phyloP scores from a whole-genome alignment of 2,888 invertebrate species.

The Drosophila kanekoi region DNA sequence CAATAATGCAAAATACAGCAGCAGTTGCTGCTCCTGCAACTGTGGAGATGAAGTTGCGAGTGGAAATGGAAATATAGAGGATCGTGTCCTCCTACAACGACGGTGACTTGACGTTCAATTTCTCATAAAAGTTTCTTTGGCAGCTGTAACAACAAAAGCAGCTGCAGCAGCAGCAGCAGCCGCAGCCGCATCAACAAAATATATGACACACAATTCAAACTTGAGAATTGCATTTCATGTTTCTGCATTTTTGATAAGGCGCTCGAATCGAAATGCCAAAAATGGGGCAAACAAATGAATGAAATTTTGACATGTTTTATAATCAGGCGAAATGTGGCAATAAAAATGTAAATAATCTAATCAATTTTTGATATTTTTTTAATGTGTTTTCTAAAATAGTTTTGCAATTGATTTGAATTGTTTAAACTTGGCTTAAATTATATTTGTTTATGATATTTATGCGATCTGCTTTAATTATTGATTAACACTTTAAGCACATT shows the following conservation, averaged over 20 bases:
- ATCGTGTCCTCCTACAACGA: conserved; percentile 10
- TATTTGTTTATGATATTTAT: too few relatives aligned
- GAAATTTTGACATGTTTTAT: conserved; percentile 8
- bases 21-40: conserved; percentile 26
- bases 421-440: too few relatives aligned
- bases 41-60: conserved; percentile 6
- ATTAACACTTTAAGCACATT: too few relatives aligned
- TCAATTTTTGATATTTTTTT: not conserved
- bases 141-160: conserved; percentile 49
- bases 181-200: conserved; percentile 25
- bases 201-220: conserved; percentile 72
- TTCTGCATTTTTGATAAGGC: conserved; percentile 60
- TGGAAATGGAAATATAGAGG: conserved; percentile 14
- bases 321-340: conserved; percentile 14
- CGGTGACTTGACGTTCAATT: conserved; percentile 70
- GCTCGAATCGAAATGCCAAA: conserved; percentile 32
- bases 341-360: conserved; percentile 14
- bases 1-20: conserved; percentile 74
- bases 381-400: not conserved
- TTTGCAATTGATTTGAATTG: too few relatives aligned
- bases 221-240: conserved; percentile 67
- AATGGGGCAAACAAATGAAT: conserved; percentile 7
- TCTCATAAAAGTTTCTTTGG: conserved; percentile 72
- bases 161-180: conserved; percentile 11
- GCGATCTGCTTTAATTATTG: too few relatives aligned